These are phyloP conservation scores for Caenorhabditis sp. DNA, from an alignment of 2,888 invertebrate genomes.

Conservation along the genomic window DNA sequence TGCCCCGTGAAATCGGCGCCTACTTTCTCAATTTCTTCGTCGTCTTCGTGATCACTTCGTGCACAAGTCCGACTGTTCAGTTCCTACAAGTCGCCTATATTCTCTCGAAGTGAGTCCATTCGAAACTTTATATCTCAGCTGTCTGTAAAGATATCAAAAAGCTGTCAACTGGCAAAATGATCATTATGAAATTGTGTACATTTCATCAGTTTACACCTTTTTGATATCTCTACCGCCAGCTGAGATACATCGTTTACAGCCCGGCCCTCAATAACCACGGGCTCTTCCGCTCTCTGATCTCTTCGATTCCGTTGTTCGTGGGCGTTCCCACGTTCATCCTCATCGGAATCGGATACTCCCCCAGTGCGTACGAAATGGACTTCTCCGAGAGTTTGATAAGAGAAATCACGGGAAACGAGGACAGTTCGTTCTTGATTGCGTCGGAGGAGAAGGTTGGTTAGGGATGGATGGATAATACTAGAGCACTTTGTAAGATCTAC, in stretches of 20 bases:
- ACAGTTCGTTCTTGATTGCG: conserved; percentile 37
- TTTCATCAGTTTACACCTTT: too few relatives aligned
- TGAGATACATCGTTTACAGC: too few relatives aligned
- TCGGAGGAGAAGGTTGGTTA: conserved; percentile 31
- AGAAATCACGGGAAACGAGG: conserved; percentile 26
- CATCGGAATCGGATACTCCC: conserved; percentile 18
- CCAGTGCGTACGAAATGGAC: conserved; percentile 22
- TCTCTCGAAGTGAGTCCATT: conserved; percentile 8
- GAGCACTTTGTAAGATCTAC: conserved; percentile 1
- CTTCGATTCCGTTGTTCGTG: conserved; percentile 11
- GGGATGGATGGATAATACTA: too few relatives aligned
- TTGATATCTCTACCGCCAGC: too few relatives aligned
- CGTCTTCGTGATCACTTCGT: conserved; percentile 28
- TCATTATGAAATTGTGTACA: too few relatives aligned
- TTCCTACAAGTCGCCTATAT: conserved; percentile 41
- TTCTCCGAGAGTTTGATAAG: conserved; percentile 20
- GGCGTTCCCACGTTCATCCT: conserved; percentile 25
- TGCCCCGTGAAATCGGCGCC: conserved; percentile 19
- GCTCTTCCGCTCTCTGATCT: conserved; percentile 12
- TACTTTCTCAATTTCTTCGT: conserved; percentile 34
- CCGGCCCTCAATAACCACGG: conserved; percentile 29
- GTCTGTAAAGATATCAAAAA: neutral
- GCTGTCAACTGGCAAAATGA: too few relatives aligned
- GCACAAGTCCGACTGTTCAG: conserved; percentile 38
- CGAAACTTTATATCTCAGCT: too few relatives aligned